Base-by-base conservation (phyloP, 2,888 invertebrate species). In the Reticulitermes lucifugus region DNA sequence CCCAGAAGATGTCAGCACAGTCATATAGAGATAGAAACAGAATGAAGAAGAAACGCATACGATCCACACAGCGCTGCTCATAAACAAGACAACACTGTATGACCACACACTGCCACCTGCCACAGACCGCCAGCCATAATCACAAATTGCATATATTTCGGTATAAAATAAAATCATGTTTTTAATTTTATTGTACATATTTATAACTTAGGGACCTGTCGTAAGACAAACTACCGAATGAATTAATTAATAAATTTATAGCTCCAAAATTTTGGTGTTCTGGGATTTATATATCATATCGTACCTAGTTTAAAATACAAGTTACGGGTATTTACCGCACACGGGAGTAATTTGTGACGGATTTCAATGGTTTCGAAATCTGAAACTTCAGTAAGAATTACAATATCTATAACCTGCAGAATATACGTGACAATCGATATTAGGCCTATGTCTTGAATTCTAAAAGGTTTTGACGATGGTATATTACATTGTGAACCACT, bases 121-220 rank as follows among this genome's bases (percentile, higher is more conserved):
- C 46, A 7, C 41, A 29, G 46, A 46, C 2, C 41, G 77, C 6
- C 12, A 7, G 75, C 21, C 51, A 77, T 77, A 51, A 46, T 77
- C 46, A 77, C 25, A 77, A 35, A 35, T 1, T 35, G 35, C 35
- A 35, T 35, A 35, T 35, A 35, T 35, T 35, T 35, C 35, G 35
- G 35, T 35, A 35, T 35, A 35, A 35, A 35, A 35, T 2, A 35
- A 35, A 35, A 35, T 35, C 4, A 4, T 35, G 35, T 35, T 35
- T 35, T 35, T 35, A 77, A 77, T 77, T 77, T 51, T 77, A 77
- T 77, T 77, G 22, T n/a, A 22, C n/a, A 7, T 46, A 77, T 77
- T 77, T 77, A 77, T 51, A 46, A n/a, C n/a, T 46, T 25, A 25
- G 25, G 25, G 25, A 25, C 25, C 25, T 25, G 25, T 25, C 25